phyloP scores from a whole-genome alignment of 1,140 invertebrate species.

The Stegodyphus dumicola region DNA sequence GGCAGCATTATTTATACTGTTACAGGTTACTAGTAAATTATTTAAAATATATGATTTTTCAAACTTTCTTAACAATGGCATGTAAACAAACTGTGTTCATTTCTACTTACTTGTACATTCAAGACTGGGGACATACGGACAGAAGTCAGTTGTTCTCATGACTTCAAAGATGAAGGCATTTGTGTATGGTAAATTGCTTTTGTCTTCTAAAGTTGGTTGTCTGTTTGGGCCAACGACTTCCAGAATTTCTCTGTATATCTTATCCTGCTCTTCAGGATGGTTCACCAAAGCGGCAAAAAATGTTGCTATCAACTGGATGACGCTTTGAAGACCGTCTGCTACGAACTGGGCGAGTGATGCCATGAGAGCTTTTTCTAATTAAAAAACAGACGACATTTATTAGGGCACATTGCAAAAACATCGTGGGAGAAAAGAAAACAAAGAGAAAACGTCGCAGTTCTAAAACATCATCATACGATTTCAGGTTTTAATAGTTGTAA shows the following conservation, averaged over 20 bases:
- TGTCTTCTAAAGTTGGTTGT: background rate
- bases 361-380: background rate
- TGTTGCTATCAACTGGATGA: background rate
- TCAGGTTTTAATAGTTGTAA: too few species aligned
- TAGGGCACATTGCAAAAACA: too few species aligned
- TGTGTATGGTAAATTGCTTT: too few species aligned
- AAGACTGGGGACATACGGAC: background rate
- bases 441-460: too few species aligned
- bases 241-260: background rate
- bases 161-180: background rate
- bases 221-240: background rate
- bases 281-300: background rate
- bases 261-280: background rate
- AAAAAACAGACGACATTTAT: background rate
- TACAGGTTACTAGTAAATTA: too few species aligned
- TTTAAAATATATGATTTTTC: too few species aligned
- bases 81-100: too few species aligned
- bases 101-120: background rate
- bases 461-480: too few species aligned
- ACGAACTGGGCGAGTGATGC: background rate
- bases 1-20: too few species aligned
- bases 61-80: too few species aligned
- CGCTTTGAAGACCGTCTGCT: background rate
- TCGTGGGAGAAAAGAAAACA: too few species aligned
- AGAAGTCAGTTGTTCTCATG: background rate